Evolutionary conservation across 1,140 invertebrate species (phyloP), one percentile per base, ranked within the genome.

Genomic region (Mamestra configurata): DNA sequence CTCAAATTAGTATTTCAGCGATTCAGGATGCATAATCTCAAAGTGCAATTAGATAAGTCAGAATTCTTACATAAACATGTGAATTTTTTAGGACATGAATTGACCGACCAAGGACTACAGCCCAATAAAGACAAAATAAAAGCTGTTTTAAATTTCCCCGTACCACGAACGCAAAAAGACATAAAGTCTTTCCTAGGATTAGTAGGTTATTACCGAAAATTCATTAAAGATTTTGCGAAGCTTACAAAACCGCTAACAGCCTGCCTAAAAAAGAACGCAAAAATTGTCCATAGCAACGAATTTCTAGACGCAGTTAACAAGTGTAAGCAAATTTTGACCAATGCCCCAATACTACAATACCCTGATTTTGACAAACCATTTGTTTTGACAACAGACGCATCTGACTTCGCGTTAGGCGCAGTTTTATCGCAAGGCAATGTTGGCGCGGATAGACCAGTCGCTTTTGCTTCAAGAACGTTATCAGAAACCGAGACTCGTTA

Each of bases 31-130:
- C 78, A 83, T 37, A 83, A 88, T 35, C 71, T 96, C 6, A 93
- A 93, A 84, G 70, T 95, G 0, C 91, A 93, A 82, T 77, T 87
- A 5, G 86, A 87, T 18, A 95, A 95, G 68, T 94, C 81, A 31
- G 57, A 86, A 70, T 90, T 89, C 73, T 59, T 85, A 3, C 57
- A 81, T 68, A 88, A 80, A 40, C 15, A 81, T 24, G 75, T 80
- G 5, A 72, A 49, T 7, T 83, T 75, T 73, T 31, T 83, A 76
- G 82, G 83, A 68, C 84, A 88, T 46, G 68, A 83, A 55, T 49
- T 92, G 20, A 77, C 81, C 3, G n/a, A 72, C 40, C 35, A 85
- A 18, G 89, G 89, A 6, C 24, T 90, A 46, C 72, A 79, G 43
- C 85, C 88, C 18, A 88, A 89, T 55, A 70, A 59, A 27, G 55